Percentiles rank a stretch among this genome's conserved stretches.
Conservation (phyloP, 1,140 invertebrate genomes). For the Reticulitermes speratus region DNA sequence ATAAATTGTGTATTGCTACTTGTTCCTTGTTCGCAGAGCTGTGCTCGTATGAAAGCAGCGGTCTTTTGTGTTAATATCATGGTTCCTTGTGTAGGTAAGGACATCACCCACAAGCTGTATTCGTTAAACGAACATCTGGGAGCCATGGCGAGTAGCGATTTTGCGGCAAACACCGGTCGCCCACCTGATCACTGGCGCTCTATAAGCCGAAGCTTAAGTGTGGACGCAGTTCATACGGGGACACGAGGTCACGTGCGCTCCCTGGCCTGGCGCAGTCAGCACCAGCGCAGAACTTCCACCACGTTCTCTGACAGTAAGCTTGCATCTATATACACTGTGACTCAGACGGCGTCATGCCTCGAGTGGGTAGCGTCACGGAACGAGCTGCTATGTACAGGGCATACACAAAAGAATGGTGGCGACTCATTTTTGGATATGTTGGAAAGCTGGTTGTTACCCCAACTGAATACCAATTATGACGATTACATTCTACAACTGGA, state of each 20-base stretch:
- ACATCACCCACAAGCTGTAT: conserved; percentile 83
- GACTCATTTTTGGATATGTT: neutral
- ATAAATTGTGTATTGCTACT: too few species aligned
- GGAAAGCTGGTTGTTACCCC: too few species aligned
- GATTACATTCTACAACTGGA: too few species aligned
- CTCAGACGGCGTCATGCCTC: neutral
- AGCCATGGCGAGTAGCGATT: conserved; percentile 52
- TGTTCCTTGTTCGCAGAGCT: too few species aligned
- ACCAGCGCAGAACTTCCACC: conserved; percentile 35
- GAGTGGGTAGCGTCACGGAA: neutral
- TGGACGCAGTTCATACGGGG: conserved; percentile 77
- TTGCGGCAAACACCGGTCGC: conserved; percentile 39
- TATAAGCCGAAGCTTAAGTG: conserved; percentile 66
- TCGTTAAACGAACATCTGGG: conserved; percentile 71
- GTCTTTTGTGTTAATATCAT: too few species aligned
- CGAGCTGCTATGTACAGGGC: too few species aligned
- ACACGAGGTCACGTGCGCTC: conserved; percentile 69
- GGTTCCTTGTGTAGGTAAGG: conserved; percentile 60
- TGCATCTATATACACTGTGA: conserved; percentile 32
- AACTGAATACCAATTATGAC: too few species aligned
- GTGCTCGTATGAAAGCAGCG: too few species aligned
- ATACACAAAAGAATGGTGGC: neutral
- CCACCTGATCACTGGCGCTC: conserved; percentile 47
- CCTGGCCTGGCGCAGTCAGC: conserved; percentile 53
- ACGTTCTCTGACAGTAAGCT: conserved; percentile 46